These are phyloP conservation scores for Synergus umbraculus DNA, from an alignment of 2,888 invertebrate species.

Conservation along the genomic window DNA sequence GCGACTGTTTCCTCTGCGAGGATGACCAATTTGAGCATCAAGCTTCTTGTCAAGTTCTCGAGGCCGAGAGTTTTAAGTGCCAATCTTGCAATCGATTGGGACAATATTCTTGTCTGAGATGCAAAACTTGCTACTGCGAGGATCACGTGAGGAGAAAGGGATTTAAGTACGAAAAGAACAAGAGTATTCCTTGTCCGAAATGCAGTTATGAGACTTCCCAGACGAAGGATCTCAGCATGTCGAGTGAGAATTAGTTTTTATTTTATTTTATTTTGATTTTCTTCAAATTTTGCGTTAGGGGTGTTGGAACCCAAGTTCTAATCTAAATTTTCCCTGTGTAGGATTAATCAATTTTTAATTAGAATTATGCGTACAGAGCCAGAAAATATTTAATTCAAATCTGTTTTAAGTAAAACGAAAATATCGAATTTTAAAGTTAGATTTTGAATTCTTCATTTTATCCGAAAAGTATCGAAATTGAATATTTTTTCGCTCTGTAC, in stretches of 20 bases:
- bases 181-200: conserved; percentile 94
- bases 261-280: conserved; percentile 38
- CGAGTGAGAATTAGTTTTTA: conserved; percentile 82
- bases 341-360: too few species aligned
- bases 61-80: conserved; percentile 97
- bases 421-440: too few species aligned
- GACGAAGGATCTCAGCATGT: conserved; percentile 97
- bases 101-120: conserved; percentile 96
- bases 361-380: too few species aligned
- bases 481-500: too few species aligned
- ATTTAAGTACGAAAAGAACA: conserved; percentile 91
- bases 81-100: conserved; percentile 96
- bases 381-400: too few species aligned
- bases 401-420: too few species aligned
- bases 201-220: conserved; percentile 95
- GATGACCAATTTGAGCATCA: conserved; percentile 99
- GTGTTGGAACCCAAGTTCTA: too few species aligned
- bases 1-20: conserved; percentile 92
- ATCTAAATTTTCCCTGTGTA: too few species aligned
- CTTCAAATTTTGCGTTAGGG: conserved; percentile 35
- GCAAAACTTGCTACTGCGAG: conserved; percentile 97
- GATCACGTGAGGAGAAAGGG: conserved; percentile 96
- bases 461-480: too few species aligned
- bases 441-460: too few species aligned
- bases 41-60: conserved; percentile 96